Percentiles rank a stretch among this genome's conserved stretches.
These are phyloP conservation scores for Onychomys arenicola DNA, from an alignment of 2,797 vertebrate species.

Conservation along the genomic window DNA sequence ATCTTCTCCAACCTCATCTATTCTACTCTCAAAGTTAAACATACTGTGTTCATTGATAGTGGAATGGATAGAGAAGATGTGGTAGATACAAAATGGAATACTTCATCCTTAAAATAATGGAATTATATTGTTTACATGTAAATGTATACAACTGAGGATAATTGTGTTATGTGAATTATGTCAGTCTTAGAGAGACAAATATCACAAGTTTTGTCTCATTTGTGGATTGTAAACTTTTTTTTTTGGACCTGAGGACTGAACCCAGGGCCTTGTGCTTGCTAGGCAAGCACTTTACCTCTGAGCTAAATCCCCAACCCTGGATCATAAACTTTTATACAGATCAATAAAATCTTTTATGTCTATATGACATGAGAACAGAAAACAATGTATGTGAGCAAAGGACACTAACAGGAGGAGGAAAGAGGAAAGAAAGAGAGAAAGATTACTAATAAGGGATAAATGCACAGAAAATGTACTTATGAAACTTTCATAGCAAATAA, in stretches of 20 bases:
- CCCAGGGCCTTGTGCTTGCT: no score
- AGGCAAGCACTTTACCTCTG: no score
- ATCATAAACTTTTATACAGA: not conserved
- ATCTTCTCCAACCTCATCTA: not conserved
- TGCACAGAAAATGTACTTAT: not conserved
- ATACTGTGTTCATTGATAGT: not conserved
- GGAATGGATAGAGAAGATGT: not conserved
- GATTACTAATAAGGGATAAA: no score
- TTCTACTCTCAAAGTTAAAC: slow-evolving; percentile 16
- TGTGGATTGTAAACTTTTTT: not conserved
- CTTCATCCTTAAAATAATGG: not conserved
- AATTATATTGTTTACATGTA: not conserved
- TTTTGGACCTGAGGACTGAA: no score
- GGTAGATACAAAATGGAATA: not conserved
- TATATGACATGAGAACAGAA: not conserved
- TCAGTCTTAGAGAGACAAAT: not conserved
- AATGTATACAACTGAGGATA: not conserved
- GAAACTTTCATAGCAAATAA: not conserved
- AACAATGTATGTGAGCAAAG: not conserved
- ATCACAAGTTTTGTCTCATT: not conserved
- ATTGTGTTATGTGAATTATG: not conserved
- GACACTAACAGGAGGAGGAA: no score
- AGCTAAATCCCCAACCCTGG: no score
- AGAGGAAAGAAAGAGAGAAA: no score
- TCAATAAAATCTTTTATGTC: not conserved